Conservation (phyloP, 2,888 invertebrate species). For the Drosophila eohydei region DNA sequence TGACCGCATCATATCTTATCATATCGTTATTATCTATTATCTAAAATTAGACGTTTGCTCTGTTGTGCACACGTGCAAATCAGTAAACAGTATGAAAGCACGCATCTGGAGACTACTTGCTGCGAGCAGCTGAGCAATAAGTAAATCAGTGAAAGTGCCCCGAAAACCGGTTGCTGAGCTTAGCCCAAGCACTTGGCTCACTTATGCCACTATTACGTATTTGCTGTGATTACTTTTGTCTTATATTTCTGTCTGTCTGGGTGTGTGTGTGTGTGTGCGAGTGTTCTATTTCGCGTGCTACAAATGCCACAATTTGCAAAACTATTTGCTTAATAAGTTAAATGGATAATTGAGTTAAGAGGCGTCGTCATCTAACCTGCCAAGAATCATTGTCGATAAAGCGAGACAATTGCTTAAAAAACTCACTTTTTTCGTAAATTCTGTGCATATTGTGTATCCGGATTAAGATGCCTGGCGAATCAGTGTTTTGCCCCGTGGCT, state of each 20-base stretch:
- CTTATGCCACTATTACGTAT: conserved; percentile 54
- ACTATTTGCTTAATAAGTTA: conserved; percentile 74
- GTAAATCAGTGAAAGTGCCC: conserved; percentile 61
- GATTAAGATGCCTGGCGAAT: conserved; percentile 40
- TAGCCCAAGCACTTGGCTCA: conserved; percentile 35
- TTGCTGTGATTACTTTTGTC: conserved; percentile 45
- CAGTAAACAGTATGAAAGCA: conserved; percentile 17
- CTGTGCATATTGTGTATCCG: conserved; percentile 27
- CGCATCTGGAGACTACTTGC: conserved; percentile 3
- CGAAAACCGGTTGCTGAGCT: conserved; percentile 42
- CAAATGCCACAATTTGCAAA: conserved; percentile 67
- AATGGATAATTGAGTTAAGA: conserved; percentile 76
- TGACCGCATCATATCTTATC: conserved; percentile 30
- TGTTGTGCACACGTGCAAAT: conserved; percentile 39
- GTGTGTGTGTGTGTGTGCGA: conserved; percentile 15
- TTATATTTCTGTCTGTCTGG: background rate
- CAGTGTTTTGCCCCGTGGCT: conserved; percentile 19
- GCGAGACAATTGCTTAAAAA: conserved; percentile 38
- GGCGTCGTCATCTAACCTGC: conserved; percentile 45
- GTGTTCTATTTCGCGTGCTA: conserved; percentile 63
- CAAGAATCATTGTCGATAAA: conserved; percentile 38
- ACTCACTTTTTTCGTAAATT: background rate
- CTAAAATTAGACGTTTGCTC: conserved; percentile 29
- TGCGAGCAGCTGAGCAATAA: conserved; percentile 16
- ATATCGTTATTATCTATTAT: conserved; percentile 28